Conservation (phyloP, 2,113 vertebrate species). For the Arenaria interpres region DNA sequence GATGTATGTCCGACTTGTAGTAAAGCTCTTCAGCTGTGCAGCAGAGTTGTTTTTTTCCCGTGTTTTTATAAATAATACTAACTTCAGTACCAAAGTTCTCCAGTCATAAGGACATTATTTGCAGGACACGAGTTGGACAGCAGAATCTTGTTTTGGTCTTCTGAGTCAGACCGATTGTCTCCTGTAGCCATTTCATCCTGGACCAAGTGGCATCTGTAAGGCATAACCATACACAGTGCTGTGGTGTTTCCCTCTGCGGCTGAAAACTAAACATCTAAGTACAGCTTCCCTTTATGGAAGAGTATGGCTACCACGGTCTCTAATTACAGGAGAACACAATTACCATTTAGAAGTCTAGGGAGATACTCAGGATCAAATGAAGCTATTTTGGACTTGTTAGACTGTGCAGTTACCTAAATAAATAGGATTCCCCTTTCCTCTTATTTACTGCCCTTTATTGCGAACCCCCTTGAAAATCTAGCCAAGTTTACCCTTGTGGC, state of each 20-base stretch:
- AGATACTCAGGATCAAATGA: slow-evolving; percentile 23
- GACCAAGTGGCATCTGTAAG: slow-evolving; percentile 19
- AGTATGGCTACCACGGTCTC: background rate
- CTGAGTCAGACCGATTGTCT: slow-evolving; percentile 3
- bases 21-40: background rate
- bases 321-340: slow-evolving; percentile 63
- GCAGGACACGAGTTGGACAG: background rate
- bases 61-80: background rate
- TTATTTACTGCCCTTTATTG: slow-evolving; percentile 13
- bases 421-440: background rate
- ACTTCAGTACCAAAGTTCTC: background rate
- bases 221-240: background rate
- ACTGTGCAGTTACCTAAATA: slow-evolving; percentile 22
- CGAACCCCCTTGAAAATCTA: background rate
- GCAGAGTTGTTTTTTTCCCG: background rate
- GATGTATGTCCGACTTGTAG: background rate
- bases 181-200: slow-evolving; percentile 4
- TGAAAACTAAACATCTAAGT: slow-evolving; percentile 34
- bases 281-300: slow-evolving; percentile 53
- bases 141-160: background rate
- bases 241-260: slow-evolving; percentile 44
- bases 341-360: slow-evolving; percentile 37
- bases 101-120: background rate
- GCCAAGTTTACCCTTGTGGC: background rate
- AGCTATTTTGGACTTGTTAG: slow-evolving; percentile 44